Percentiles rank a stretch among this genome's conserved stretches.
These are phyloP conservation scores for Salticus scenicus DNA, from an alignment of 2,888 invertebrate genomes.

Conservation along the genomic window DNA sequence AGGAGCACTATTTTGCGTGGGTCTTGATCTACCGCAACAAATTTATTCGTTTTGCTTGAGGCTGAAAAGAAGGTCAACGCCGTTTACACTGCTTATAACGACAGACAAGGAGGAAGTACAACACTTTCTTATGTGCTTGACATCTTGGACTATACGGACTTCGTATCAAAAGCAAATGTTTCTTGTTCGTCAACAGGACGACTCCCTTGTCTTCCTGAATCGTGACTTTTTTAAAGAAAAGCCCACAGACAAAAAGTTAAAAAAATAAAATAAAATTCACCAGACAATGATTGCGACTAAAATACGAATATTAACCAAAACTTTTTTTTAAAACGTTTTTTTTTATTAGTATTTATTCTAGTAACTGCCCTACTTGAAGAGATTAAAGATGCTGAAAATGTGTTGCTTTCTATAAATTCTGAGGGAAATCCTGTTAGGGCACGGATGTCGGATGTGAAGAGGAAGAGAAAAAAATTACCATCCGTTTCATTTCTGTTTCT, in stretches of 20 bases:
- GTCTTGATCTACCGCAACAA: slow-evolving; percentile 26
- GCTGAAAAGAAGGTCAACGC: slow-evolving; percentile 48
- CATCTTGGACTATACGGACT: not conserved
- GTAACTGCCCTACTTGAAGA: not conserved
- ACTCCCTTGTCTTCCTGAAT: not conserved
- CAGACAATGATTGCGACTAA: not conserved
- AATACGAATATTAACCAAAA: slow-evolving; percentile 2
- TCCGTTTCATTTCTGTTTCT: slow-evolving; percentile 6
- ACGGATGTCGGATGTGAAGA: not conserved
- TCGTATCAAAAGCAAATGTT: not conserved
- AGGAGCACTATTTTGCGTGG: slow-evolving; percentile 51
- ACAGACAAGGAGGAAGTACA: not conserved
- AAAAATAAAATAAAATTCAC: not conserved
- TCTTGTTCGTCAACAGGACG: not conserved
- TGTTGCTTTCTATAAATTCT: slow-evolving; percentile 3
- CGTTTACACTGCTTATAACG: slow-evolving; percentile 15
- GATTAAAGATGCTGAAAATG: not conserved
- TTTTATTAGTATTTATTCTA: not conserved
- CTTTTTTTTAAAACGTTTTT: not conserved
- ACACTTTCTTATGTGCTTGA: not conserved
- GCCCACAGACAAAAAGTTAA: too few relatives aligned
- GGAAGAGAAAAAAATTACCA: not conserved
- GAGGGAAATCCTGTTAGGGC: not conserved
- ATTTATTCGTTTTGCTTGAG: slow-evolving; percentile 34
- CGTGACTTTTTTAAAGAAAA: not conserved